Conservation (phyloP, 2,888 invertebrate genomes). For the Peribatodes rhomboidaria region DNA sequence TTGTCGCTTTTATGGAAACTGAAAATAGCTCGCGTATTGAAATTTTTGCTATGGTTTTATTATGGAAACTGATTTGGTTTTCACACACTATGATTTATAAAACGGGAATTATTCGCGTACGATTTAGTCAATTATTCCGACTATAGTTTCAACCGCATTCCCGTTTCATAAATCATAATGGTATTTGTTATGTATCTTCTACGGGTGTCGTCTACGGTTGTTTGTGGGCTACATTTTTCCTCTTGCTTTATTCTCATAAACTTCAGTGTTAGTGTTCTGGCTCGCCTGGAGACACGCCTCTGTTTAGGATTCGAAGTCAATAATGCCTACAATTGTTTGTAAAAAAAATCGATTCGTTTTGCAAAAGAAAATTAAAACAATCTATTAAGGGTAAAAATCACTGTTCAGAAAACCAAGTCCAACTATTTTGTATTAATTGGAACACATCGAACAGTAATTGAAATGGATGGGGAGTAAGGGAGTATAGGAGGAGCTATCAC, state of each 20-base stretch:
- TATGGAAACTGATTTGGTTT: too few species aligned
- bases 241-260: background rate
- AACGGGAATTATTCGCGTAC: too few species aligned
- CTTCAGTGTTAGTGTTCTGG: background rate
- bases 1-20: slow-evolving; percentile 7
- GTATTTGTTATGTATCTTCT: background rate
- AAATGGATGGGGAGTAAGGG: background rate
- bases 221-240: too few species aligned
- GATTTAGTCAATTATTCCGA: too few species aligned
- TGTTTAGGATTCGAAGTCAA: background rate
- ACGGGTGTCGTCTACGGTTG: too few species aligned
- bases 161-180: background rate
- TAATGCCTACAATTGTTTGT: background rate
- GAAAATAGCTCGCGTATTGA: slow-evolving; percentile 1
- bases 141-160: too few species aligned
- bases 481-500: background rate
- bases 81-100: too few species aligned
- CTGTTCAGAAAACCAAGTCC: background rate
- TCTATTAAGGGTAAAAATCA: background rate
- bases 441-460: slow-evolving; percentile 10
- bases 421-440: background rate
- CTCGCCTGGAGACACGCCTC: background rate
- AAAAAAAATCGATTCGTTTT: background rate
- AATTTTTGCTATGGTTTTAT: background rate
- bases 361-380: background rate